Evolutionary conservation across 2,888 invertebrate genomes (phyloP).

Genomic region (Polia nebulosa): DNA sequence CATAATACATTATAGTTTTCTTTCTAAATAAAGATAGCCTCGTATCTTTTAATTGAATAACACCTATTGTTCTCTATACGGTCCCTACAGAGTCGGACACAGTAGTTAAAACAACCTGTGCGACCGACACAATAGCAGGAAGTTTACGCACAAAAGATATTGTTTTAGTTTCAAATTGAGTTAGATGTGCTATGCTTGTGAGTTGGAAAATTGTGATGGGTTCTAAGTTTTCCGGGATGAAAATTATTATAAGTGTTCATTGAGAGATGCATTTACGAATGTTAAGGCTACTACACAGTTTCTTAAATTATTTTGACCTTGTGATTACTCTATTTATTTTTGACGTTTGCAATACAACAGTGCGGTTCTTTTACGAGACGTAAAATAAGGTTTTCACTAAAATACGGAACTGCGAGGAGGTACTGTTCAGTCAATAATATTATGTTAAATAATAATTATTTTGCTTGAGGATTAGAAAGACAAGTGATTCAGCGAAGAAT

Average conservation of each 20-base stretch:
- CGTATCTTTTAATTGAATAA: constrained; percentile 47
- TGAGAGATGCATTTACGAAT: neutral
- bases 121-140: constrained; percentile 54
- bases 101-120: constrained; percentile 34
- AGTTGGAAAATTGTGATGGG: neutral
- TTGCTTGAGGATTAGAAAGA: too few species aligned
- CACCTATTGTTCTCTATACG: constrained; percentile 56
- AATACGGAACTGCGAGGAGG: too few species aligned
- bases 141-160: constrained; percentile 30
- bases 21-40: constrained; percentile 31
- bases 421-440: too few species aligned
- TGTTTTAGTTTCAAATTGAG: constrained; percentile 28
- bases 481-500: too few species aligned
- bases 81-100: constrained; percentile 29
- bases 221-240: neutral
- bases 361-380: too few species aligned
- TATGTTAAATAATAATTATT: too few species aligned
- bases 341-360: too few species aligned
- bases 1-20: constrained; percentile 19
- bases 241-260: neutral
- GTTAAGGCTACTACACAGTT: too few species aligned
- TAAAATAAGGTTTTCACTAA: too few species aligned
- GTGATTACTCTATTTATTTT: too few species aligned
- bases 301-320: too few species aligned
- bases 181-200: neutral